These are phyloP conservation scores for Nephila pilipes DNA, from an alignment of 1,140 invertebrate species.

Conservation along the genomic window DNA sequence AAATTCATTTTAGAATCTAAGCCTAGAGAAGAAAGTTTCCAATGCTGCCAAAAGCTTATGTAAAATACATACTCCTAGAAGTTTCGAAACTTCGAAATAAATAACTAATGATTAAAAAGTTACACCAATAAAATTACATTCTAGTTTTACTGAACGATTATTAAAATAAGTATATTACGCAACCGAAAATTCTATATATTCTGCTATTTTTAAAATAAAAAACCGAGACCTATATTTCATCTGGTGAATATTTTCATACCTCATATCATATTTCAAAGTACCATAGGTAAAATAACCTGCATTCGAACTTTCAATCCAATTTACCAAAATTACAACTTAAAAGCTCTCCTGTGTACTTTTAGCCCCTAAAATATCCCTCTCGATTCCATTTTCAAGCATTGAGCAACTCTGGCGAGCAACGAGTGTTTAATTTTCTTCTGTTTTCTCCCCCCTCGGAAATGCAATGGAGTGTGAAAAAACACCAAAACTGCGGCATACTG, in stretches of 20 bases:
- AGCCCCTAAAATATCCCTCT: not conserved
- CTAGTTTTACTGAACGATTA: no score
- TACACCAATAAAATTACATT: no score
- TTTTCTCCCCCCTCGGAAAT: not conserved
- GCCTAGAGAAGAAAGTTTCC: no score
- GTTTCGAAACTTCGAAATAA: no score
- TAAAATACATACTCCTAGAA: no score
- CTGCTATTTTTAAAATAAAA: not conserved
- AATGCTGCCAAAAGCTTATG: no score
- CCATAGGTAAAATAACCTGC: not conserved
- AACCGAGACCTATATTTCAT: not conserved
- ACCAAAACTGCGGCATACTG: not conserved
- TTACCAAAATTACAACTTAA: constrained; percentile 18
- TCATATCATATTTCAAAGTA: not conserved
- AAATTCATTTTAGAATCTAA: no score
- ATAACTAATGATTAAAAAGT: no score
- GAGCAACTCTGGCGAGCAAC: not conserved
- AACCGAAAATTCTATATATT: not conserved
- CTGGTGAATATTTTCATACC: not conserved
- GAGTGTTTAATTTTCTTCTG: not conserved
- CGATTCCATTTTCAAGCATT: not conserved
- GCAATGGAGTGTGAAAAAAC: not conserved
- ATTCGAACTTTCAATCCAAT: not conserved
- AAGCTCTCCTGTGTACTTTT: no score
- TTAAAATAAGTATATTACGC: not conserved